Percentiles rank a stretch among this genome's conserved stretches.
Conservation (phyloP, 2,113 vertebrate species). For the Amia ocellicauda region DNA sequence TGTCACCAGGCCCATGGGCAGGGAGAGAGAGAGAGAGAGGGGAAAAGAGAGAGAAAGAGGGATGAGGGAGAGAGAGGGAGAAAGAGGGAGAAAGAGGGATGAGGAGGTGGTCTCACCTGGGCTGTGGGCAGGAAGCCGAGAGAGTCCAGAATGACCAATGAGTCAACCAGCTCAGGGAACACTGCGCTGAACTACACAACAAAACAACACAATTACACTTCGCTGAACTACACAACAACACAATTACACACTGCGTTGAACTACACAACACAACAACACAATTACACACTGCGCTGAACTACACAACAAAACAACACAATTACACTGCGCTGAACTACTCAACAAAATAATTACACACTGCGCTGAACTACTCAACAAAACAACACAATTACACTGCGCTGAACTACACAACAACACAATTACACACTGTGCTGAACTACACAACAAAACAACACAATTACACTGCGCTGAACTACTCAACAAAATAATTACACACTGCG, state of each 20-base stretch:
- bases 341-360: no score
- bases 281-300: not conserved
- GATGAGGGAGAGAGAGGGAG: conserved; percentile 12
- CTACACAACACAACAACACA: not conserved
- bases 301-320: not conserved
- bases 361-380: conserved; percentile 70
- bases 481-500: not conserved
- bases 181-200: conserved; percentile 72
- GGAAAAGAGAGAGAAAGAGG: not conserved
- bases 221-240: not conserved
- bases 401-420: no score
- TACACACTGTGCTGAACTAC: conserved; percentile 79
- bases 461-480: not conserved
- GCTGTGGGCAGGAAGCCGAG: conserved; percentile 64
- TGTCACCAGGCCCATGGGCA: no score
- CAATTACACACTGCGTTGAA: not conserved
- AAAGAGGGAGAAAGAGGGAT: not conserved
- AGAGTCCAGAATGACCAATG: conserved; percentile 75
- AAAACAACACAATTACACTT: conserved; percentile 6
- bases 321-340: no score
- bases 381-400: no score
- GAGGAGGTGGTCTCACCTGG: conserved; percentile 38
- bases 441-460: conserved; percentile 15
- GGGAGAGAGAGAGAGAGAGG: not conserved
- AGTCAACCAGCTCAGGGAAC: conserved; percentile 87